Conservation (phyloP, 2,113 vertebrate genomes). For the Catagonus wagneri region DNA sequence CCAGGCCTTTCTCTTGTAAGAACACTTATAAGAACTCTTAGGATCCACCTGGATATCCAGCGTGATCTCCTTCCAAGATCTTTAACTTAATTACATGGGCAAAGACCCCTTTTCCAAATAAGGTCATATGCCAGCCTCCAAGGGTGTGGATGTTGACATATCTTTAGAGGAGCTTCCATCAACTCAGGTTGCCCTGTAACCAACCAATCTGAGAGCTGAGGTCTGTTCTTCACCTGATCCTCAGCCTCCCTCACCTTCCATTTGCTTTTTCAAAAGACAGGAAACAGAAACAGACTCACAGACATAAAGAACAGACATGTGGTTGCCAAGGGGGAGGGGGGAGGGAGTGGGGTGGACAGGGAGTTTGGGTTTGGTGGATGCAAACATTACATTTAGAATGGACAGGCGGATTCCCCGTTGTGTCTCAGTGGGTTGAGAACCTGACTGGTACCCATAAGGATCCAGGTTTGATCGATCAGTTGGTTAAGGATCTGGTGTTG, state of each 20-base stretch:
- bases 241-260: neutral
- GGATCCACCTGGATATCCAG: neutral
- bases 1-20: neutral
- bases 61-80: neutral
- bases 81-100: neutral
- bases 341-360: no score
- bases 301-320: no score
- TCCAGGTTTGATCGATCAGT: no score
- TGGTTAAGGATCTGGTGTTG: no score
- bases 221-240: neutral
- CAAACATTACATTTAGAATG: no score
- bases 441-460: no score
- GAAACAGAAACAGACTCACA: no score
- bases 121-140: neutral
- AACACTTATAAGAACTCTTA: neutral
- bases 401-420: no score
- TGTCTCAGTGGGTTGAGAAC: no score
- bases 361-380: no score
- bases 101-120: neutral
- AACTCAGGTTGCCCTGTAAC: neutral
- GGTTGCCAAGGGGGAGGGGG: no score
- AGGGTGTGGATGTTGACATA: neutral
- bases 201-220: neutral
- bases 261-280: neutral
- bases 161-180: no score